phyloP scores from a whole-genome alignment of 2,888 invertebrate species.

The Agrochola macilenta region DNA sequence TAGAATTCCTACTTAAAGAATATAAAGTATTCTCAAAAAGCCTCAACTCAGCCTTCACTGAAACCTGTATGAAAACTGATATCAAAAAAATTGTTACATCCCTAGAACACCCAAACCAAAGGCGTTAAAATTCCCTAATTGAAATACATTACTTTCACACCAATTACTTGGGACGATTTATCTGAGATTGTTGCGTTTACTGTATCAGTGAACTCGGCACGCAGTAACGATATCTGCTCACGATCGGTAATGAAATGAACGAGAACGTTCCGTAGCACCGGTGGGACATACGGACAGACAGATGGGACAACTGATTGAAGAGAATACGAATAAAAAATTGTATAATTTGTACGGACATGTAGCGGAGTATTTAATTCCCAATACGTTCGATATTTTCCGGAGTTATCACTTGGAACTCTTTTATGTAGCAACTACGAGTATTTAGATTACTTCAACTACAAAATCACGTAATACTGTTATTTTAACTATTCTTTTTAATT shows the following conservation, averaged over 20 bases:
- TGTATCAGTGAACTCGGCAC: slow-evolving; percentile 73
- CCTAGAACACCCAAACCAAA: neutral
- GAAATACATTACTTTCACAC: slow-evolving; percentile 46
- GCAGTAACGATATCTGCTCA: slow-evolving; percentile 88
- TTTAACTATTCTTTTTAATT: too few relatives aligned
- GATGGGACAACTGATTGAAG: slow-evolving; percentile 20
- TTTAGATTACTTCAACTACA: too few relatives aligned
- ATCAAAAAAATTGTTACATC: too few relatives aligned
- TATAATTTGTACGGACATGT: neutral
- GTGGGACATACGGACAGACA: slow-evolving; percentile 72
- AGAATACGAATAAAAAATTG: too few relatives aligned
- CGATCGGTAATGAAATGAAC: slow-evolving; percentile 89
- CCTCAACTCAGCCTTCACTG: too few relatives aligned
- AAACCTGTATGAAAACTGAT: too few relatives aligned
- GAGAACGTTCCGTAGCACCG: slow-evolving; percentile 76
- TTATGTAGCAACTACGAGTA: too few relatives aligned
- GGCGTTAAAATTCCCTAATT: slow-evolving; percentile 22
- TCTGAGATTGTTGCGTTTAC: slow-evolving; percentile 71
- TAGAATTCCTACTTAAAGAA: too few relatives aligned
- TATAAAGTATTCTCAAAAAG: too few relatives aligned
- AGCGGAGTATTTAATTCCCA: neutral
- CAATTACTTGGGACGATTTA: slow-evolving; percentile 47
- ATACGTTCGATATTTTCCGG: too few relatives aligned
- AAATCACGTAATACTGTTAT: too few relatives aligned
- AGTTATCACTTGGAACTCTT: too few relatives aligned